Conservation (phyloP, 2,113 vertebrate species). For the Dicrurus megarhynchus region DNA sequence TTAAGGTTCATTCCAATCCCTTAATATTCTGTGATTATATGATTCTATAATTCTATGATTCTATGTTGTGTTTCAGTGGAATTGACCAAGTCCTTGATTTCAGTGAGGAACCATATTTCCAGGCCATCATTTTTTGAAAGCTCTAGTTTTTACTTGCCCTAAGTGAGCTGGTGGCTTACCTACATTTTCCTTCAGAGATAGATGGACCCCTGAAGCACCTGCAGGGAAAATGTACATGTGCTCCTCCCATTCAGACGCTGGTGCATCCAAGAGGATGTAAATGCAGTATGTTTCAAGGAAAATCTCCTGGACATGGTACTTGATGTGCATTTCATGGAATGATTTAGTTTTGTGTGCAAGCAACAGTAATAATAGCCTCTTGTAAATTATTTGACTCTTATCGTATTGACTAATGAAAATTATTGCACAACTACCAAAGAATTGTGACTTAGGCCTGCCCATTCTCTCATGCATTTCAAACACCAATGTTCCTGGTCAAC, state of each 20-base stretch:
- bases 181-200: not conserved
- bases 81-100: not conserved
- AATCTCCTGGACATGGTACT: not conserved
- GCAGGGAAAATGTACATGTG: not conserved
- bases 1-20: not conserved
- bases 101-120: not conserved
- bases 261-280: not conserved
- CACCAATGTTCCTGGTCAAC: not conserved
- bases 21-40: not conserved
- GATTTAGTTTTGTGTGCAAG: fast-evolving
- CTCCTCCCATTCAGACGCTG: not conserved
- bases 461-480: not conserved
- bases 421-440: not conserved
- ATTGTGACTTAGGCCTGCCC: not conserved
- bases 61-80: not conserved
- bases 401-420: not conserved
- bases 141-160: not conserved
- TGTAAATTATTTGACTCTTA: not conserved
- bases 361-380: not conserved
- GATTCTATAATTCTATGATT: not conserved
- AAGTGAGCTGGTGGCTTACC: not conserved
- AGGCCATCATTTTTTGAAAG: not conserved
- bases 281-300: not conserved
- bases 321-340: not conserved
- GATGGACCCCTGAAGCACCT: not conserved